Evolutionary conservation across 2,113 vertebrate genomes (phyloP).

Genomic region (Ploceus nigricollis): DNA sequence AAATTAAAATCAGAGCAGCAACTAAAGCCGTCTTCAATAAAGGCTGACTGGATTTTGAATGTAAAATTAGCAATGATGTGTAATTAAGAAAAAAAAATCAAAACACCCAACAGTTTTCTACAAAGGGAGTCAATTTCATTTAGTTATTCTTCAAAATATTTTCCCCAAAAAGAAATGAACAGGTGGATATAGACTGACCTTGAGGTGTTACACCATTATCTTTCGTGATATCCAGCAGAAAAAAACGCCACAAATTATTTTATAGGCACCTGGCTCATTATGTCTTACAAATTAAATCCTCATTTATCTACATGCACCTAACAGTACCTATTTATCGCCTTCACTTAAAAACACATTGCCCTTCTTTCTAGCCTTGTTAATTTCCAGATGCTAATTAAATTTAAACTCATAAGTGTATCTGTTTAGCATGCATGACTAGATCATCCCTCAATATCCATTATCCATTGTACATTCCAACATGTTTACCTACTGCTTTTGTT

Average conservation of each 20-base stretch:
- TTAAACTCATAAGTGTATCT: conserved; percentile 75
- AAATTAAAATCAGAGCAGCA: background rate
- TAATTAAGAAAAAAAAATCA: background rate
- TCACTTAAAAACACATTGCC: conserved; percentile 77
- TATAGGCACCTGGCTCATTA: conserved; percentile 68
- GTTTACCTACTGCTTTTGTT: conserved; percentile 67
- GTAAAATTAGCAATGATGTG: background rate
- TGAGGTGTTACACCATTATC: conserved; percentile 45
- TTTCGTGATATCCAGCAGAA: conserved; percentile 36
- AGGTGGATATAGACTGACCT: conserved; percentile 44
- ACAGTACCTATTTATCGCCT: conserved; percentile 67
- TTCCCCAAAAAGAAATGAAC: conserved; percentile 19
- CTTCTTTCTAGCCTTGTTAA: conserved; percentile 76
- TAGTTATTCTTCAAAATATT: conserved; percentile 27
- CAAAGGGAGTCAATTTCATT: background rate
- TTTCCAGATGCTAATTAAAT: conserved; percentile 79
- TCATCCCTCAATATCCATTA: conserved; percentile 68
- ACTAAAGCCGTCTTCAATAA: background rate
- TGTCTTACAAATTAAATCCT: conserved; percentile 68
- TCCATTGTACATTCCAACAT: conserved; percentile 62
- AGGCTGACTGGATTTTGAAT: background rate
- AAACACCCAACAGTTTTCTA: background rate
- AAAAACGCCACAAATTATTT: conserved; percentile 18
- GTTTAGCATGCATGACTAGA: conserved; percentile 72
- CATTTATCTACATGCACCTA: conserved; percentile 72